Evolutionary conservation across 2,113 vertebrate species (phyloP), one percentile per base, ranked within the genome.

Genomic region (Pseudolaguvia tuberculata): DNA sequence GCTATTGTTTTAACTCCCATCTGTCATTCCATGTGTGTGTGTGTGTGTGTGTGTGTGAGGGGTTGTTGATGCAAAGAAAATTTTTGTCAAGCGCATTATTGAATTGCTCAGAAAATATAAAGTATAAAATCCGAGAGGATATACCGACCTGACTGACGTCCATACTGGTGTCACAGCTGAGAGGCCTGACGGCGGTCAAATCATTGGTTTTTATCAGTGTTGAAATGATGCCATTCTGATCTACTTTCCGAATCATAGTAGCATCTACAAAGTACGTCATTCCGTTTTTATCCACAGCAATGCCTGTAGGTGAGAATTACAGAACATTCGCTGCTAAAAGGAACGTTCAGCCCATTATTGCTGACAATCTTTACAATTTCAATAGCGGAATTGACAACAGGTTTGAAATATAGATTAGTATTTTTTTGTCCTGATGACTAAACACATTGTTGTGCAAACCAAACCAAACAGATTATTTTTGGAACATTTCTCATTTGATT

Each of bases 231-330:
- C 94, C 94, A 0, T 95, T 94, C 85, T 94, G 93, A 90, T 94
- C 93, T 9, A 95, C 94, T 83, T 94, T 94, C 69, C 94, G 91
- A 75, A 95, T 94, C 93, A 94, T 94, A 58, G 93, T 94, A 77
- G 93, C 94, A 23, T 95, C 94, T 45, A 95, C 94, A 76, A 95
- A 95, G 84, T 95, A 95, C 91, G 94, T 93, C 65, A 95, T 87
- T 11, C 94, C 93, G 1, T 93, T 93, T 80, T 94, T 94, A 87
- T 95, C 94, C 68, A 95, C 89, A 18, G 94, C 93, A 21, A 95
- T 92, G 53, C 94, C 94, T 95, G 79, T 0, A 47, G 7, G 39
- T 23, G 31, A 74, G 52, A n/a, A 20, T n/a, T 52, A 39, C 48
- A 42, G 31, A 14, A 17, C 12, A 3, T 39, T 25, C 20, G 5